Conservation (phyloP, 2,113 vertebrate species). For the Manacus vitellinus region DNA sequence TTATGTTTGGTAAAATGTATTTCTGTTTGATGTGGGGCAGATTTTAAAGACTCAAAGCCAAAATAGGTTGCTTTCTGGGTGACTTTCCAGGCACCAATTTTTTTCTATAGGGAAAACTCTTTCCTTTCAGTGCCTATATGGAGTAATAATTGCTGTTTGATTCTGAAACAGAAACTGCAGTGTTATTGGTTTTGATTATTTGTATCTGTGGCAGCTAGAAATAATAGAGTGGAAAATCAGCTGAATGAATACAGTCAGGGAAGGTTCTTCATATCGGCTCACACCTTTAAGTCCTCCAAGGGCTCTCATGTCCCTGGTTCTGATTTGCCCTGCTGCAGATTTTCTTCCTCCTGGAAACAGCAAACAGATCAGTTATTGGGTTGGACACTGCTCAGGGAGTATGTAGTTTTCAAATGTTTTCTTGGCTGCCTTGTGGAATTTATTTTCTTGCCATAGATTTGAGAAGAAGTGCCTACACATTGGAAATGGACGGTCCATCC, state of each 20-base stretch:
- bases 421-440: background rate
- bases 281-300: background rate
- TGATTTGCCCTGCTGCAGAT: background rate
- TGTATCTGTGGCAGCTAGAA: background rate
- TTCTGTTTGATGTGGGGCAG: background rate
- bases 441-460: constrained; percentile 81
- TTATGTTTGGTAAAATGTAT: background rate
- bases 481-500: constrained; percentile 50
- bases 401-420: background rate
- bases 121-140: background rate
- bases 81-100: background rate
- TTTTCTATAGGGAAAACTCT: background rate
- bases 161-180: background rate
- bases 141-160: background rate
- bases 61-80: background rate
- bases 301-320: background rate
- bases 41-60: background rate
- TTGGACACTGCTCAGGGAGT: background rate
- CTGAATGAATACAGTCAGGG: background rate
- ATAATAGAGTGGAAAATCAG: background rate
- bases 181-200: background rate
- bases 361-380: background rate
- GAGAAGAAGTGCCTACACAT: constrained; percentile 73
- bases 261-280: background rate
- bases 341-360: background rate